A percentile compares a stretch with the other conserved stretches of the same genome.
These are phyloP conservation scores for Eilema caniola DNA, from an alignment of 2,888 invertebrate genomes.

Conservation along the genomic window DNA sequence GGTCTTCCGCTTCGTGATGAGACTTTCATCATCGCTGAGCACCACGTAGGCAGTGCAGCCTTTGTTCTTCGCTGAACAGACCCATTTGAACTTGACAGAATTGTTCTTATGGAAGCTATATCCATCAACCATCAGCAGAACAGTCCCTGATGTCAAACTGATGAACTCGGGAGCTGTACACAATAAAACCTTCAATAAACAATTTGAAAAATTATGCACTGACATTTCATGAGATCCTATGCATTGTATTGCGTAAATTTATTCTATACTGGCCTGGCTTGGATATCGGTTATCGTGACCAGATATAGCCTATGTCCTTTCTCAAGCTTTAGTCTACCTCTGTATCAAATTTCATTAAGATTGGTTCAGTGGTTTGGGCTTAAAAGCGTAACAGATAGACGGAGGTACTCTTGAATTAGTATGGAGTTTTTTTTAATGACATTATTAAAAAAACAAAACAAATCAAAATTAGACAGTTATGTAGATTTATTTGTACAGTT, in stretches of 20 bases:
- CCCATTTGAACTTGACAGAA: slow-evolving; percentile 30
- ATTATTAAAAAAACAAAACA: background rate
- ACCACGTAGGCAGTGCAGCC: slow-evolving; percentile 38
- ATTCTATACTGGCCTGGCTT: too few species aligned
- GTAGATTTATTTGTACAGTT: slow-evolving; percentile 1
- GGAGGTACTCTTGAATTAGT: background rate
- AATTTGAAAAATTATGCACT: background rate
- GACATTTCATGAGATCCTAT: background rate
- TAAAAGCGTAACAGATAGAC: too few species aligned
- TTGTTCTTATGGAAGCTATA: slow-evolving; percentile 43
- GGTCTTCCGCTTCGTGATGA: slow-evolving; percentile 21
- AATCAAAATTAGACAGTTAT: background rate
- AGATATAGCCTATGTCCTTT: too few species aligned
- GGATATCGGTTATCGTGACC: too few species aligned
- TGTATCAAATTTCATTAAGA: too few species aligned
- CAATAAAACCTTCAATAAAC: background rate
- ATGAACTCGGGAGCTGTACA: slow-evolving; percentile 43
- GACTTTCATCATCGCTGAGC: slow-evolving; percentile 23
- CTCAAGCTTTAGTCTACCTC: too few species aligned
- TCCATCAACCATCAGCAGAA: slow-evolving; percentile 39
- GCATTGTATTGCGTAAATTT: too few species aligned
- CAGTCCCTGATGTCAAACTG: slow-evolving; percentile 36
- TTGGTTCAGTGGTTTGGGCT: too few species aligned
- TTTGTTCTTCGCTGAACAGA: slow-evolving; percentile 40
- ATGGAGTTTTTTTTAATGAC: background rate